A percentile compares a stretch with the other conserved stretches of the same genome.
Evolutionary conservation across 2,113 vertebrate genomes (phyloP).

Genomic region (Pomatorhinus ruficollis): DNA sequence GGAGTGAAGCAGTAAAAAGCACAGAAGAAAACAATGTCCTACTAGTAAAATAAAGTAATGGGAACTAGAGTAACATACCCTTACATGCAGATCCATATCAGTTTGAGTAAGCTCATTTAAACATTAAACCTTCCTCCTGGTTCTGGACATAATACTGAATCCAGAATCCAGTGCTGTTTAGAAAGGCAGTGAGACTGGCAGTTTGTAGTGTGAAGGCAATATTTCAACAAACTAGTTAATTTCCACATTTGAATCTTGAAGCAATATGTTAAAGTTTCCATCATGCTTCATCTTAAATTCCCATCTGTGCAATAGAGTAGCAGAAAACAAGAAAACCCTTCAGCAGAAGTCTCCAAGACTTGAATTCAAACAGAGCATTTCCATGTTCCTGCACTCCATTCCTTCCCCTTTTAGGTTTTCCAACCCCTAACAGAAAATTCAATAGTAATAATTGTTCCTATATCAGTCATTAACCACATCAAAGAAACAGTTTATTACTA

Average conservation of each 20-base stretch:
- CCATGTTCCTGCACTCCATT: background rate
- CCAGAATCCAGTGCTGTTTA: background rate
- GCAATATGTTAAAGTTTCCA: background rate
- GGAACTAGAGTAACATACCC: background rate
- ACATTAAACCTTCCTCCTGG: background rate
- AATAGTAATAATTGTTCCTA: background rate
- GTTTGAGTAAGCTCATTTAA: background rate
- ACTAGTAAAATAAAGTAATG: background rate
- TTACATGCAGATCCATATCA: background rate
- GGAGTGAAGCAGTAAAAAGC: background rate
- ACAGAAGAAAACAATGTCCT: background rate
- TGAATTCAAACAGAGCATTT: background rate
- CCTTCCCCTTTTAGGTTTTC: background rate
- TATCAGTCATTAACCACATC: constrained; percentile 9
- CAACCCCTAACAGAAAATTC: background rate
- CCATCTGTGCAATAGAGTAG: background rate
- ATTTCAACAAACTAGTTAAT: background rate
- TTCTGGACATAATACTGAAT: background rate
- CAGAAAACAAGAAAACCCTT: background rate
- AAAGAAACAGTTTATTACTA: constrained; percentile 3
- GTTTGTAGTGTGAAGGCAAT: background rate
- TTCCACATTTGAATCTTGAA: background rate
- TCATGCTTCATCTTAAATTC: background rate
- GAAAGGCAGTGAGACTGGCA: background rate
- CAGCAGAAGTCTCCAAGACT: background rate